These are phyloP conservation scores for Semicossyphus pulcher DNA, from an alignment of 2,113 vertebrate species.

Conservation along the genomic window DNA sequence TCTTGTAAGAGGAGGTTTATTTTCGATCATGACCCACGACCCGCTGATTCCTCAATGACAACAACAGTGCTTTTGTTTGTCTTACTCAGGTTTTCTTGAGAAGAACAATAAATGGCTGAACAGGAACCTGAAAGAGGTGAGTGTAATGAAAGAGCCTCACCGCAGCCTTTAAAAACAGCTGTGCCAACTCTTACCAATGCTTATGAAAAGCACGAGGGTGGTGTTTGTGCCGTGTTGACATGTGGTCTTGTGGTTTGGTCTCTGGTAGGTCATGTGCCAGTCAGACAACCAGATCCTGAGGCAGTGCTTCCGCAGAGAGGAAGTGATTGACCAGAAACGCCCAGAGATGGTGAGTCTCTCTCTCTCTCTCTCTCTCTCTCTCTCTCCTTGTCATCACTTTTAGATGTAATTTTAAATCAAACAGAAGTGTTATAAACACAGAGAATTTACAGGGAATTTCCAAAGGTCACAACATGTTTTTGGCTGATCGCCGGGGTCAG, in stretches of 20 bases:
- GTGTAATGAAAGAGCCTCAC: constrained; percentile 21
- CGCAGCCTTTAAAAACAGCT: neutral
- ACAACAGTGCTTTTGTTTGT: neutral
- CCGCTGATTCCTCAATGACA: constrained; percentile 2
- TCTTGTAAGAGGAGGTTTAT: neutral
- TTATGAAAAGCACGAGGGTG: constrained; percentile 1
- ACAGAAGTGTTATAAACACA: no score
- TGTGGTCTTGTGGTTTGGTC: constrained; percentile 51
- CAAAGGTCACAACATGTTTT: no score
- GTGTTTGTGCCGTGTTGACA: constrained; percentile 27
- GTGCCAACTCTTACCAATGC: neutral
- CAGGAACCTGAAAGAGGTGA: constrained; percentile 97
- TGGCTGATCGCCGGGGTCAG: no score
- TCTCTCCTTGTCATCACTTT: neutral
- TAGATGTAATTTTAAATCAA: neutral
- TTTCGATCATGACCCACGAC: neutral
- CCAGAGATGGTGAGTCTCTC: constrained; percentile 89
- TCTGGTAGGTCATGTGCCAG: constrained; percentile 91
- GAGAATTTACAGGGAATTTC: no score
- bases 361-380: neutral
- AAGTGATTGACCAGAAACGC: constrained; percentile 94
- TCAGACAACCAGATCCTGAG: constrained; percentile 91
- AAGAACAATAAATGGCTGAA: constrained; percentile 98
- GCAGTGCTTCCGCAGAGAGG: constrained; percentile 91
- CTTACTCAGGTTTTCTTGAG: constrained; percentile 91